phyloP scores from a whole-genome alignment of 2,113 vertebrate species.

The Neopipo cinnamomea region DNA sequence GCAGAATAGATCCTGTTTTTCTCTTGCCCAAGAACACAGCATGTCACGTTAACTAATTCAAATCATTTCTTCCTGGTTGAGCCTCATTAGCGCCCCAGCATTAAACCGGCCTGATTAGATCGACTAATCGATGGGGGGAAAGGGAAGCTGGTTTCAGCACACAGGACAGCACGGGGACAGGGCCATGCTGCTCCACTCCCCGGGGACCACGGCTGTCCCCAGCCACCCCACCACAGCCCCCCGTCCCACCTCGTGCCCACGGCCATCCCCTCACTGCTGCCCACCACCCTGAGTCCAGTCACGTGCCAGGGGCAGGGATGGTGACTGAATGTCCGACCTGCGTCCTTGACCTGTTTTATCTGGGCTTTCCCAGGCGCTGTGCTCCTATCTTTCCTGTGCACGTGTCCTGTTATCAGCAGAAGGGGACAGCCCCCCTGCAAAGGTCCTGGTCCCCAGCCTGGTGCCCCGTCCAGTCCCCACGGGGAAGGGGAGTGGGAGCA shows the following conservation, averaged over 20 bases:
- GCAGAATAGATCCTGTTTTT: background rate
- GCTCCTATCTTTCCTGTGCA: background rate
- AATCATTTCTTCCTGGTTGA: background rate
- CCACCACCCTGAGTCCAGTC: background rate
- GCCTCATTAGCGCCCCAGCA: background rate
- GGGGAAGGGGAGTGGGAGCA: background rate
- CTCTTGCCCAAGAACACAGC: background rate
- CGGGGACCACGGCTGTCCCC: rapidly evolving
- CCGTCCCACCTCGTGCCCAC: rapidly evolving
- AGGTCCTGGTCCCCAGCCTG: background rate
- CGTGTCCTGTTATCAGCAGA: background rate
- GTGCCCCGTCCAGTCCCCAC: background rate
- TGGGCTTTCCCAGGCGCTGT: background rate
- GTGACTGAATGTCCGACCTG: background rate
- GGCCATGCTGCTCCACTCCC: rapidly evolving
- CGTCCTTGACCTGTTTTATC: background rate
- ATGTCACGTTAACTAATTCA: background rate
- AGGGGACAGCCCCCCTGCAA: background rate
- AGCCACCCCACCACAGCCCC: background rate
- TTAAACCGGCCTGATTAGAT: background rate
- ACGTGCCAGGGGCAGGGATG: background rate
- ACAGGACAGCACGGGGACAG: rapidly evolving
- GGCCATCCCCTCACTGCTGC: rapidly evolving
- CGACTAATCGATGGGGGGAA: background rate
- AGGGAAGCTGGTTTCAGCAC: background rate